Conservation (phyloP, 2,797 vertebrate species). For the Onychomys torridus region DNA sequence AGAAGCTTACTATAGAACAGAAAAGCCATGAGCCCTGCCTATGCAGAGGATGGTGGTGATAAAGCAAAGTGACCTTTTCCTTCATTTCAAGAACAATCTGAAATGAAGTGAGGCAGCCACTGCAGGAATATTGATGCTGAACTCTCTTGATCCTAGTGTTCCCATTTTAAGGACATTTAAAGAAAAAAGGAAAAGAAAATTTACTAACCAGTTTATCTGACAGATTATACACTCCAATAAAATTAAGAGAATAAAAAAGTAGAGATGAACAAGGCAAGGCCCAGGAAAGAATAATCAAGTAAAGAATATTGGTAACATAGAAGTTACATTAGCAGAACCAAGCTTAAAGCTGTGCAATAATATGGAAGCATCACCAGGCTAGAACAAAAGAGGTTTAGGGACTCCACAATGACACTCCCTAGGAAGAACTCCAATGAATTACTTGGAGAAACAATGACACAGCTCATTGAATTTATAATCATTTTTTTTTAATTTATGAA, state of each 20-base stretch:
- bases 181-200: background rate
- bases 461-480: background rate
- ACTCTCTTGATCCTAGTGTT: fast-evolving
- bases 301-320: background rate
- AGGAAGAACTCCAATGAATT: background rate
- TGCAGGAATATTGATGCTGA: background rate
- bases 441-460: background rate
- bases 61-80: background rate
- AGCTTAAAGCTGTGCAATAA: too few species aligned
- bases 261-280: background rate
- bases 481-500: background rate
- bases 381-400: background rate
- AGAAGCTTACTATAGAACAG: background rate
- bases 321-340: background rate
- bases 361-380: background rate
- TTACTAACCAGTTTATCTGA: background rate
- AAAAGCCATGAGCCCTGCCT: background rate
- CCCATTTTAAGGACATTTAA: background rate
- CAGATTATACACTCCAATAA: background rate
- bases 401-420: background rate
- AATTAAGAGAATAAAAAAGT: background rate
- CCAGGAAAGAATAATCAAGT: background rate
- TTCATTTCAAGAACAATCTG: background rate
- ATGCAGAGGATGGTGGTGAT: background rate
- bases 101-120: background rate